These are phyloP conservation scores for Lithobius niger DNA, from an alignment of 1,140 invertebrate genomes.

Conservation along the genomic window DNA sequence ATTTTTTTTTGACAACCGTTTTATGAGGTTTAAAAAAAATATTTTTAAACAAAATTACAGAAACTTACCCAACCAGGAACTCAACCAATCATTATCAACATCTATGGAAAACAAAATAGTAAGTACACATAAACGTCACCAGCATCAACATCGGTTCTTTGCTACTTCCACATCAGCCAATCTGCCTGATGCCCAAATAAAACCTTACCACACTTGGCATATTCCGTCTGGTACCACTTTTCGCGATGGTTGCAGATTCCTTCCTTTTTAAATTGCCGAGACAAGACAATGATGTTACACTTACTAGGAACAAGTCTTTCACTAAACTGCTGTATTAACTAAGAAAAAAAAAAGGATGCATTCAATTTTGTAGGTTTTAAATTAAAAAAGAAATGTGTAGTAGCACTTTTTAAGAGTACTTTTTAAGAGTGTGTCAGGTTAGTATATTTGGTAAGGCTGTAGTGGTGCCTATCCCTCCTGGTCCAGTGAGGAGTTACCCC, in stretches of 20 bases:
- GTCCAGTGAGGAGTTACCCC: too few relatives aligned
- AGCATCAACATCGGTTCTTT: background rate
- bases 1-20: too few relatives aligned
- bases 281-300: constrained; percentile 26
- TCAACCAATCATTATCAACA: constrained; percentile 11
- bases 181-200: background rate
- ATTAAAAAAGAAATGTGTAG: too few relatives aligned
- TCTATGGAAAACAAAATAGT: background rate
- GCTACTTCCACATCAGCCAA: too few relatives aligned
- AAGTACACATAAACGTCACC: background rate
- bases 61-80: constrained; percentile 3
- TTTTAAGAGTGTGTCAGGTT: too few relatives aligned
- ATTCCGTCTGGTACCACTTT: constrained; percentile 24
- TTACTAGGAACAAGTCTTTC: constrained; percentile 22
- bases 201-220: constrained; percentile 3
- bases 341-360: constrained; percentile 6
- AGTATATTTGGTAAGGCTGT: too few relatives aligned
- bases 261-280: constrained; percentile 21
- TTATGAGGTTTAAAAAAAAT: too few relatives aligned
- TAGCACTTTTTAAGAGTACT: too few relatives aligned
- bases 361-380: too few relatives aligned
- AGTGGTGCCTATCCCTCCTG: too few relatives aligned
- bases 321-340: constrained; percentile 26
- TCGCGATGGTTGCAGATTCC: constrained; percentile 23
- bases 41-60: too few relatives aligned